A percentile compares a stretch with the other conserved stretches of the same genome.
Evolutionary conservation across 2,113 vertebrate genomes (phyloP).

Genomic region (Centropus bengalensis): DNA sequence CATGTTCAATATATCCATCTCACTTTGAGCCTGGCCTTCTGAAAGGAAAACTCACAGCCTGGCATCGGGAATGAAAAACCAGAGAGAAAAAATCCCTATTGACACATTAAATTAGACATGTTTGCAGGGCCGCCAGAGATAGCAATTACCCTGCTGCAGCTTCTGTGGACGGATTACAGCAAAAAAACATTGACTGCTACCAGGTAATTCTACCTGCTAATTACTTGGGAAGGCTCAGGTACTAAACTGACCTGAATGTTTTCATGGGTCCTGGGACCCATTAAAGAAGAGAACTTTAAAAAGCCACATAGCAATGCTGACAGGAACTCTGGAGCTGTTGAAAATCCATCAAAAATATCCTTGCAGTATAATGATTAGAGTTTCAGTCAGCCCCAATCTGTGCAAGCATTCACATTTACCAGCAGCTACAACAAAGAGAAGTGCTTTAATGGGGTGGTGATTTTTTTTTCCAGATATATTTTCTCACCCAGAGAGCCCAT

Average conservation of each 20-base stretch:
- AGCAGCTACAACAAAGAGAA: constrained; percentile 68
- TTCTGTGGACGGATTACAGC: constrained; percentile 52
- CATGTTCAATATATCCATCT: constrained; percentile 62
- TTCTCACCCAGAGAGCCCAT: background rate
- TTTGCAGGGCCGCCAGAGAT: constrained; percentile 59
- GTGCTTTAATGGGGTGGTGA: constrained; percentile 39
- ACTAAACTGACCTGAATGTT: constrained; percentile 72
- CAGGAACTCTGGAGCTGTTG: constrained; percentile 62
- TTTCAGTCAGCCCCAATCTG: constrained; percentile 49
- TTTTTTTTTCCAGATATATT: background rate
- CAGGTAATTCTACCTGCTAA: constrained; percentile 75
- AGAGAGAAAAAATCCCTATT: constrained; percentile 72
- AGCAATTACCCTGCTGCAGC: constrained; percentile 55
- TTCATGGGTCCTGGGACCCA: constrained; percentile 67
- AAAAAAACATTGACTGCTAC: constrained; percentile 69
- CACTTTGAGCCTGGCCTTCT: constrained; percentile 56
- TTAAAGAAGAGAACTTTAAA: constrained; percentile 63
- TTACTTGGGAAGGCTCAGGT: constrained; percentile 72
- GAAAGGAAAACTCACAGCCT: constrained; percentile 63
- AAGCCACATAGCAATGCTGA: constrained; percentile 56
- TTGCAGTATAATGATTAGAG: constrained; percentile 61
- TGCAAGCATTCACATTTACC: constrained; percentile 57
- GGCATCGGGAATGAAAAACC: constrained; percentile 55
- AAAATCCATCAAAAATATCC: constrained; percentile 75
- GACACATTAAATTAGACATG: constrained; percentile 76